phyloP scores from a whole-genome alignment of 2,888 invertebrate genomes.

The Pollenia labialis region DNA sequence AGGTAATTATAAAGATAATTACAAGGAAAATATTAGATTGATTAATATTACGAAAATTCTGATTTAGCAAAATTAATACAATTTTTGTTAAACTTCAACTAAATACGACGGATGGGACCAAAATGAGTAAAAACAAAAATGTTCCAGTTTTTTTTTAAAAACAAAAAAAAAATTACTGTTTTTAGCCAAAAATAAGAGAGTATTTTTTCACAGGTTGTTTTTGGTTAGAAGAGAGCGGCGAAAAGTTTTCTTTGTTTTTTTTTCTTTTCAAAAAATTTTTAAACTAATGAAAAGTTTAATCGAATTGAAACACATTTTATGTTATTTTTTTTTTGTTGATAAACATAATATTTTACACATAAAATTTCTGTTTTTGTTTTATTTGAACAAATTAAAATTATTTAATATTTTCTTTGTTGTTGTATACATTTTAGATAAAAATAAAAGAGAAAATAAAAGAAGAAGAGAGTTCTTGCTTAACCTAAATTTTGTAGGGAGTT shows the following conservation, averaged over 20 bases:
- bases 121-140: too few species aligned
- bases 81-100: too few species aligned
- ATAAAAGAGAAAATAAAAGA: neutral
- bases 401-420: slow-evolving; percentile 14
- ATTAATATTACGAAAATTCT: slow-evolving; percentile 17
- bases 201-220: too few species aligned
- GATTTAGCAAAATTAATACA: too few species aligned
- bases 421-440: neutral
- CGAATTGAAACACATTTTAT: slow-evolving; percentile 60
- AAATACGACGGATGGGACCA: neutral
- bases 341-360: slow-evolving; percentile 62
- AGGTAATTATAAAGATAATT: slow-evolving; percentile 11
- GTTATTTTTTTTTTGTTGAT: slow-evolving; percentile 31
- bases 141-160: too few species aligned
- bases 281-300: too few species aligned
- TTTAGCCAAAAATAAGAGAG: too few species aligned
- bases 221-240: too few species aligned
- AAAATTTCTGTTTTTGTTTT: slow-evolving; percentile 49
- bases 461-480: slow-evolving; percentile 41
- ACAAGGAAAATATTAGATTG: slow-evolving; percentile 35
- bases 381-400: slow-evolving; percentile 59
- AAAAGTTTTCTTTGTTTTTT: too few species aligned
- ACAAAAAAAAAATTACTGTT: too few species aligned
- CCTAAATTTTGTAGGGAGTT: neutral
- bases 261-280: too few species aligned